Base-by-base conservation (phyloP, 2,797 vertebrate species). In the Centroberyx gerrardi region DNA sequence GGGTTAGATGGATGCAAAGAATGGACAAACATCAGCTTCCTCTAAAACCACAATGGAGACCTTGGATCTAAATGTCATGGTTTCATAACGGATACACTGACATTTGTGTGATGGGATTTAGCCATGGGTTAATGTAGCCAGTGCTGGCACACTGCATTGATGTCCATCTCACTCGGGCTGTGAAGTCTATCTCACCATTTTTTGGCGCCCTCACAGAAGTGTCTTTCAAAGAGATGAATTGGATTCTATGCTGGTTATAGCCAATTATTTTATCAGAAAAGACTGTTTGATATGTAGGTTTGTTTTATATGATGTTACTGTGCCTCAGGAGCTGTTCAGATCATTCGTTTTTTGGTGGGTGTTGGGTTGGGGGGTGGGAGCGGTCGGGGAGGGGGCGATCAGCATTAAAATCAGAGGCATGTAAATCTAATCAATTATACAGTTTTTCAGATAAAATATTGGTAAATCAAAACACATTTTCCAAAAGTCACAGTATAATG, bases 41-140 rank as follows among this genome's bases (percentile, higher is more conserved):
- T 92, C 90, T 89, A 93, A 92, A 94, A 93, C 92, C 91, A 95
- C 92, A 94, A 94, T 94, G 88, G 90, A 94, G 90, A 94, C 92
- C 90, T 94, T 94, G 89, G 91, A 93, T 94, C 91, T 95, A 95
- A 96, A 95, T 96, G 95, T 95, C 95, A 96, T 90, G 93, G 94
- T 95, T 95, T 96, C 95, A 95, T 94, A 94, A 95, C 91, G 81
- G 93, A 95, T 95, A 93, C 92, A 91, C 92, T 96, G 95, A 95
- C 94, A 95, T 96, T 96, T 96, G 90, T 95, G 93, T 95, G 94
- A 95, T 95, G 94, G 94, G 94, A 95, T 93, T 94, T 95, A 93
- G 93, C 93, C 92, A 92, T 94, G 92, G 93, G 92, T 94, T 95
- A 93, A 93, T 92, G 87, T 82, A 91, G 91, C 94, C 93, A 92